phyloP scores from a whole-genome alignment of 1,140 invertebrate genomes.

The Atta texana region DNA sequence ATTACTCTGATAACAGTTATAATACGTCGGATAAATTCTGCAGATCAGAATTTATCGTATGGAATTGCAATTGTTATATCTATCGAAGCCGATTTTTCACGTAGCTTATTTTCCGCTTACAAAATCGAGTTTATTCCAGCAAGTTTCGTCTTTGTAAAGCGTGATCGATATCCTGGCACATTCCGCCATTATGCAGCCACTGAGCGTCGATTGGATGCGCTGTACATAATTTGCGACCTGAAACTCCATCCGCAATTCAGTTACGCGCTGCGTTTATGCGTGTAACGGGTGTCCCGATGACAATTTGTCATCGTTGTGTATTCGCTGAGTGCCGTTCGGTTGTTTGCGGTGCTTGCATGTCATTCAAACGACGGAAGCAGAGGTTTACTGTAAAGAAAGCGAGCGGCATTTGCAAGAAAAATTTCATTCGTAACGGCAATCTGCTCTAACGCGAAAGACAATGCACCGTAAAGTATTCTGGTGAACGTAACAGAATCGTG shows the following conservation, averaged over 20 bases:
- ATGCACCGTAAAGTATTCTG: background rate
- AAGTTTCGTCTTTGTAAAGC: slow-evolving; percentile 40
- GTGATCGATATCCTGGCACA: slow-evolving; percentile 59
- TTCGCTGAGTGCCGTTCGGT: slow-evolving; percentile 17
- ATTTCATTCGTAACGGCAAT: slow-evolving; percentile 29
- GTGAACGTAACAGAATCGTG: background rate
- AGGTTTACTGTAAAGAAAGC: background rate
- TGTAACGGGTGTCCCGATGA: slow-evolving; percentile 51
- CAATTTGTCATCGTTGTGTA: slow-evolving; percentile 29
- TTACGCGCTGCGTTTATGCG: slow-evolving; percentile 29
- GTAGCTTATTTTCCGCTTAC: background rate
- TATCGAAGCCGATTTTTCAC: slow-evolving; percentile 12
- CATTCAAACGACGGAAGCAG: slow-evolving; percentile 34
- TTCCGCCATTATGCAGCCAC: slow-evolving; percentile 56
- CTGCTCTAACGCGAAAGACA: slow-evolving; percentile 4
- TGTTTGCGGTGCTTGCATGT: slow-evolving; percentile 27
- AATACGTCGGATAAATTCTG: background rate
- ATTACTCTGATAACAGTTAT: background rate
- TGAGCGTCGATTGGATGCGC: slow-evolving; percentile 57
- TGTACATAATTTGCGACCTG: slow-evolving; percentile 61
- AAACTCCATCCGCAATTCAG: slow-evolving; percentile 54
- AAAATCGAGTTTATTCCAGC: slow-evolving; percentile 42
- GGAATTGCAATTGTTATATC: background rate
- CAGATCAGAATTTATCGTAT: background rate
- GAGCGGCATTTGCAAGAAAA: slow-evolving; percentile 18